phyloP scores from a whole-genome alignment of 2,888 invertebrate genomes.

The Apamea sordens region DNA sequence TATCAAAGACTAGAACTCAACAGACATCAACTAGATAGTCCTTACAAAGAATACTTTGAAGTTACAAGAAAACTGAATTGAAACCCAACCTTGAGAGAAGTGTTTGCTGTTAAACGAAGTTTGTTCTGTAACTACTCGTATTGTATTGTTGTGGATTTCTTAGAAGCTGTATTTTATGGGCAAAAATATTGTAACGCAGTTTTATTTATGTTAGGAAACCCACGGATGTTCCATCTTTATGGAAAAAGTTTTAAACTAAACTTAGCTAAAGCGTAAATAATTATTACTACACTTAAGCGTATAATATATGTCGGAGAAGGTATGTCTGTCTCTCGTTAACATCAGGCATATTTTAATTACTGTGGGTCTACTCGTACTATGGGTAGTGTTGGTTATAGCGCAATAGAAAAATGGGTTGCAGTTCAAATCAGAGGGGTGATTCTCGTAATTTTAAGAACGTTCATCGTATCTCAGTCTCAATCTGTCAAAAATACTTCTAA shows the following conservation, averaged over 20 bases:
- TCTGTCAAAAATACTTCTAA: no score
- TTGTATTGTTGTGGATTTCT: not conserved
- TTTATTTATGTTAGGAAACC: not conserved
- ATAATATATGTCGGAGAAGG: not conserved
- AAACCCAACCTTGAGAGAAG: not conserved
- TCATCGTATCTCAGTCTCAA: no score
- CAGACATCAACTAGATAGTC: not conserved
- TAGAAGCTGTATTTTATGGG: not conserved
- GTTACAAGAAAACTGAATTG: slow-evolving; percentile 35
- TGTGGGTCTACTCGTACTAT: no score
- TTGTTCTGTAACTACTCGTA: not conserved
- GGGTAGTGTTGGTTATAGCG: no score
- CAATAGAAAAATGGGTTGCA: no score
- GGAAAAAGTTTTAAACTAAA: not conserved
- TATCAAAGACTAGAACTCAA: slow-evolving; percentile 2
- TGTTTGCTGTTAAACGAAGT: slow-evolving; percentile 2
- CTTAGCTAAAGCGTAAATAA: not conserved
- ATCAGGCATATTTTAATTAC: no score
- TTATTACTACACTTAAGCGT: not conserved
- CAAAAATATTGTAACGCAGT: not conserved
- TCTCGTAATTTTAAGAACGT: no score
- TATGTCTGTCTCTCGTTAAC: no score
- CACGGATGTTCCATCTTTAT: not conserved
- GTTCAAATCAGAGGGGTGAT: no score
- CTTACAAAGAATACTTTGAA: slow-evolving; percentile 7